Conservation (phyloP, 2,113 vertebrate genomes). For the Bungarus multicinctus region DNA sequence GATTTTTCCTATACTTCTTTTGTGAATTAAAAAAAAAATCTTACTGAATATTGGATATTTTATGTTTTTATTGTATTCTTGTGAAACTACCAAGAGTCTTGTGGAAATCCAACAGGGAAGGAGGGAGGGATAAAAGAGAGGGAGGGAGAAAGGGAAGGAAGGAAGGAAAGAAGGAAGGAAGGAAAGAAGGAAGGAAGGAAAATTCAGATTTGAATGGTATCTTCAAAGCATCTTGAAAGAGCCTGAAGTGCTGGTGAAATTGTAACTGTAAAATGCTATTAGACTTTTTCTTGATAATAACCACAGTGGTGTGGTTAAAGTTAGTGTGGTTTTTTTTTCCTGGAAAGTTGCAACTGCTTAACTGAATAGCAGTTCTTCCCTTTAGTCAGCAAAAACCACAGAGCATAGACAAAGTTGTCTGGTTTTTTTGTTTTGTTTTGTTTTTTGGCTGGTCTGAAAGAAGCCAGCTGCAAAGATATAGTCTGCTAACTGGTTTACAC, state of each 20-base stretch:
- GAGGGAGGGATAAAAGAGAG: not conserved
- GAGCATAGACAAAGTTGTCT: not conserved
- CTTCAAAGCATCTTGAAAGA: not conserved
- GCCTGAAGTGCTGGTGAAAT: not conserved
- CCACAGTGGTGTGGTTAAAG: not conserved
- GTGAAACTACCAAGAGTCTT: not conserved
- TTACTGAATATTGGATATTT: not conserved
- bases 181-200: not conserved
- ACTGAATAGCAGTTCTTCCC: not conserved
- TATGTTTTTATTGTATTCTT: not conserved
- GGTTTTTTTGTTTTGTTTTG: not conserved
- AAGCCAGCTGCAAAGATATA: not conserved
- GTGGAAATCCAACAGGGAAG: not conserved
- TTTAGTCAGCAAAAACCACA: not conserved
- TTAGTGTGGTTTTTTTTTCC: not conserved
- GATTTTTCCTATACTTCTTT: not conserved
- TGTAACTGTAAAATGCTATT: not conserved
- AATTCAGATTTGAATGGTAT: not conserved
- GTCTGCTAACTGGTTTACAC: not conserved
- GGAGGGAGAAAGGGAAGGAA: not conserved
- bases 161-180: not conserved
- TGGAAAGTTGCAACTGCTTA: not conserved
- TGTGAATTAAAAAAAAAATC: not conserved
- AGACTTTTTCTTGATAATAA: not conserved
- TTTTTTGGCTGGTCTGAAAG: not conserved